phyloP scores from a whole-genome alignment of 1,140 invertebrate genomes.

The Campodea augens region DNA sequence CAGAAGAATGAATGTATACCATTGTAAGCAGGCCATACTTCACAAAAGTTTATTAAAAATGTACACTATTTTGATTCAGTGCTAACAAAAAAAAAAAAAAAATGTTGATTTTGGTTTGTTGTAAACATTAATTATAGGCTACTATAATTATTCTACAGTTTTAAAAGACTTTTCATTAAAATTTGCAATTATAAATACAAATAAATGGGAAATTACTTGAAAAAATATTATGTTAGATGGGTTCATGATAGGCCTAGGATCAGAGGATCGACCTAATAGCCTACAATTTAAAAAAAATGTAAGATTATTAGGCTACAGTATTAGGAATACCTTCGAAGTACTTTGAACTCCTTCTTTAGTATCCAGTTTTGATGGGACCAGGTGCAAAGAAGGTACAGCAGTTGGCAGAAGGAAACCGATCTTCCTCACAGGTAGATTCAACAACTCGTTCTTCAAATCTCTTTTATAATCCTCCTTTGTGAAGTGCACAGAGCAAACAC shows the following conservation, averaged over 20 bases:
- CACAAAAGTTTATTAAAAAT: too few relatives aligned
- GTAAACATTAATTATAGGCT: not conserved
- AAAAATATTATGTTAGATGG: not conserved
- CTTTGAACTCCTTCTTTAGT: not conserved
- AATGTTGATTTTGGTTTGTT: too few relatives aligned
- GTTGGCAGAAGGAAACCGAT: not conserved
- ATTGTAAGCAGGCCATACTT: too few relatives aligned
- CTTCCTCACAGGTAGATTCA: slow-evolving; percentile 7
- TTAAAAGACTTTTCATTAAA: too few relatives aligned
- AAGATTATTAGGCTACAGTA: not conserved
- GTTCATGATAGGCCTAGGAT: not conserved
- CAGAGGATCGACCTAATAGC: not conserved
- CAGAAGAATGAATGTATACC: too few relatives aligned
- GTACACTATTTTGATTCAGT: too few relatives aligned
- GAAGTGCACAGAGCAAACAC: slow-evolving; percentile 11
- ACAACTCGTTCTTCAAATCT: slow-evolving; percentile 9
- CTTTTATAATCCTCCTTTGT: slow-evolving; percentile 8
- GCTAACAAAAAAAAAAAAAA: too few relatives aligned
- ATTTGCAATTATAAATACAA: too few relatives aligned
- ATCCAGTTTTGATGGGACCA: not conserved
- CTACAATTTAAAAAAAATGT: not conserved
- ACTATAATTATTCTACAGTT: not conserved
- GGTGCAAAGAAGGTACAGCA: not conserved
- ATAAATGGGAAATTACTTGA: too few relatives aligned
- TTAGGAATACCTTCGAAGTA: not conserved